A percentile compares a stretch with the other conserved stretches of the same genome.
Evolutionary conservation across 2,888 invertebrate species (phyloP).

Genomic region (Acronicta alni): DNA sequence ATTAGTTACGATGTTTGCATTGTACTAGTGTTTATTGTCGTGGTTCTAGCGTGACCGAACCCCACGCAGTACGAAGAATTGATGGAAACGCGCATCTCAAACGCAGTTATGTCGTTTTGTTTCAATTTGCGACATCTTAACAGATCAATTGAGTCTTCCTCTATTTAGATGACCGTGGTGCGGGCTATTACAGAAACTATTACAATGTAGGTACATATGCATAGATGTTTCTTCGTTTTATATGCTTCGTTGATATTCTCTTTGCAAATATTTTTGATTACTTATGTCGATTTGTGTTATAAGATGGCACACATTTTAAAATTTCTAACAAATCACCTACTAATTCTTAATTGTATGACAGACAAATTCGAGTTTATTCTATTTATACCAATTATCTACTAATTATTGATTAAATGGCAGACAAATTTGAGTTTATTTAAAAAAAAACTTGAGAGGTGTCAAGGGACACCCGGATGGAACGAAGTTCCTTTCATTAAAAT

Average conservation of each 20-base stretch:
- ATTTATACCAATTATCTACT: too few species aligned
- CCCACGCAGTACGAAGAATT: conserved; percentile 34
- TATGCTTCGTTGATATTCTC: neutral
- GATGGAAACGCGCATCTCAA: conserved; percentile 62
- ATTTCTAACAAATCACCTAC: too few species aligned
- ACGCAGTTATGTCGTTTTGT: conserved; percentile 58
- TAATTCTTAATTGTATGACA: too few species aligned
- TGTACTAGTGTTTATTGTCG: conserved; percentile 18
- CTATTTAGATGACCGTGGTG: conserved; percentile 52
- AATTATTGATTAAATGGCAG: too few species aligned
- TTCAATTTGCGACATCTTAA: conserved; percentile 64
- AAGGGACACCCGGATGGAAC: too few species aligned
- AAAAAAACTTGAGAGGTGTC: too few species aligned
- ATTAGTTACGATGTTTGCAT: neutral
- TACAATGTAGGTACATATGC: conserved; percentile 7
- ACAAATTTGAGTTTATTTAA: too few species aligned
- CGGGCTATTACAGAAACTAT: conserved; percentile 27
- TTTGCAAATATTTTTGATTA: neutral
- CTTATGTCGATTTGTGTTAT: too few species aligned
- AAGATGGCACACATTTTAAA: neutral
- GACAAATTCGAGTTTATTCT: too few species aligned
- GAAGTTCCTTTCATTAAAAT: too few species aligned
- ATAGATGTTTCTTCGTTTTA: conserved; percentile 13
- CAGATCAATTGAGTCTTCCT: conserved; percentile 68
- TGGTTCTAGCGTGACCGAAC: conserved; percentile 21